Evolutionary conservation across 2,797 vertebrate species (phyloP).

Genomic region (Sebastes diploproa): DNA sequence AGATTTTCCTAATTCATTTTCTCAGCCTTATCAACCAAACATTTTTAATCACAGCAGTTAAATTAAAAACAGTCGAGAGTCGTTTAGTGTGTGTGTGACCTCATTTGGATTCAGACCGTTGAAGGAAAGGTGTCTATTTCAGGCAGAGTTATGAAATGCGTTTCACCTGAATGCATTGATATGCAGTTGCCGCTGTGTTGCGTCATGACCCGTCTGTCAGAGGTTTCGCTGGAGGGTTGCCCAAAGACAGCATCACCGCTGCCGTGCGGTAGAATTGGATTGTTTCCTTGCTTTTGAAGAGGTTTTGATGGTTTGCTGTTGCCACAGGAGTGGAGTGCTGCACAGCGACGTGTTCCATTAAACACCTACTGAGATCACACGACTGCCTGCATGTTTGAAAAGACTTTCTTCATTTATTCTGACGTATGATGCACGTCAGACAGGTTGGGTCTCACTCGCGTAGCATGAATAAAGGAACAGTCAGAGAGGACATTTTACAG

Average conservation of each 20-base stretch:
- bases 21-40: slow-evolving; percentile 33
- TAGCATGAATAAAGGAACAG: background rate
- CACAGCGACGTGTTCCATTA: slow-evolving; percentile 36
- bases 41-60: slow-evolving; percentile 29
- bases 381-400: slow-evolving; percentile 15
- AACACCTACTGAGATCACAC: slow-evolving; percentile 60
- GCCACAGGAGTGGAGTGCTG: slow-evolving; percentile 43
- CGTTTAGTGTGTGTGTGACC: background rate
- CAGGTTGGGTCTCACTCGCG: background rate
- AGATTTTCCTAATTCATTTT: slow-evolving; percentile 44
- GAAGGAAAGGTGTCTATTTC: slow-evolving; percentile 39
- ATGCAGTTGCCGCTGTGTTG: slow-evolving; percentile 61
- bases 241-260: slow-evolving; percentile 32
- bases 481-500: background rate
- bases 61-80: slow-evolving; percentile 16
- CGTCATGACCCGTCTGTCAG: slow-evolving; percentile 63
- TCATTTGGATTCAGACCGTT: slow-evolving; percentile 19
- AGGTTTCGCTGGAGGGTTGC: slow-evolving; percentile 61
- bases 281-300: slow-evolving; percentile 68
- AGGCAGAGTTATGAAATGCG: slow-evolving; percentile 12
- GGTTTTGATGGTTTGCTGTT: slow-evolving; percentile 34
- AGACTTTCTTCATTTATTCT: slow-evolving; percentile 14
- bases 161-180: slow-evolving; percentile 52
- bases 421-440: background rate
- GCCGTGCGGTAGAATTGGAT: slow-evolving; percentile 49